Base-by-base conservation (phyloP, 2,888 invertebrate species). In the Tyria jacobaeae region DNA sequence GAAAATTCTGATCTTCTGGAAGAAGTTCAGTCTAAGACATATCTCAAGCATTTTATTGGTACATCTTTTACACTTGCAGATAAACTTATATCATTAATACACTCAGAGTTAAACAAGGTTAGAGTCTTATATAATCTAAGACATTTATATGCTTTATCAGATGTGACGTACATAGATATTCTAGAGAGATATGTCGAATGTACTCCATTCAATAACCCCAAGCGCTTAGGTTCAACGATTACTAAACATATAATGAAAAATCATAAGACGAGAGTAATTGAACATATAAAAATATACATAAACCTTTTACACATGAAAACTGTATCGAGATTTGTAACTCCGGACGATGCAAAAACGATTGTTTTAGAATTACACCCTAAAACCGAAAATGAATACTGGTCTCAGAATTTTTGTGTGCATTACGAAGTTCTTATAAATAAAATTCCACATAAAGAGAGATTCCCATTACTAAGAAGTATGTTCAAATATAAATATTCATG, bases 201-300 rank as follows among this genome's bases (percentile, higher is more conserved):
- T 34, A 4, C 2, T 39, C 9, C 7, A 37, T 37, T 15, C 44
- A 12, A 48, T 12, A 25, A 5, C n/a, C n/a, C 1, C 21, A 27
- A 21, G 1, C 34, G 14, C 57, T 70, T 87, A 21, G 85, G 87
- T 44, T 69, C 76, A 41, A 78, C 83, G 58, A 68, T 84, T 56
- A 87, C 70, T 34, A 79, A 68, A 79, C 80, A 73, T 76, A 84
- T 80, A 70, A 80, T 79, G 70, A 82, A 73, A 34, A 86, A 87
- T 60, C 80, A 89, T 64, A 89, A 86, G 70, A 60, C 73, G 4
- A 79, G 86, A 67, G 82, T 89, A 41, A 62, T 83, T 41, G 74
- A 74, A 4, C 77, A 80, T 6, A 82, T 86, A 14, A 31, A 55
- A 17, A 54, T 85, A 4, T 90, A 89, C 64, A 35, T 85, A 2